These are phyloP conservation scores for Caretta caretta DNA, from an alignment of 2,113 vertebrate genomes.

Conservation along the genomic window DNA sequence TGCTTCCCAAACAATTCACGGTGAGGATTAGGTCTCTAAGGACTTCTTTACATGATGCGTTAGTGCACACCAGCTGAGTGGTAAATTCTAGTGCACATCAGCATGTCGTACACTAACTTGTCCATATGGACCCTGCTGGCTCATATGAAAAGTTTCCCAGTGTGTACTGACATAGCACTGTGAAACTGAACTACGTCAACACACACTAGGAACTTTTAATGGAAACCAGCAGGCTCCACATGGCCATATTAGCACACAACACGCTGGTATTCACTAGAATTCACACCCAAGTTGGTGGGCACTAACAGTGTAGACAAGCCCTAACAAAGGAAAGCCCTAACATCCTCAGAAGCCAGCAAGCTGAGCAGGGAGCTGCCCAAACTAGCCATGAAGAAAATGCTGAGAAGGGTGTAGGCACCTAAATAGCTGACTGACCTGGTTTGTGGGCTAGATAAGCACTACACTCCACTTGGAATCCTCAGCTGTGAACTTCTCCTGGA, in stretches of 20 bases:
- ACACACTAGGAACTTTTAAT: background rate
- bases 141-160: background rate
- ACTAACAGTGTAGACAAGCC: background rate
- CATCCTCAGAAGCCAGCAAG: background rate
- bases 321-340: background rate
- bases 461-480: background rate
- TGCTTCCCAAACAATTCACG: background rate
- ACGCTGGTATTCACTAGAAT: background rate
- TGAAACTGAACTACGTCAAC: background rate
- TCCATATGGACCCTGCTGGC: background rate
- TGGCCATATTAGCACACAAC: too few species aligned
- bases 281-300: background rate
- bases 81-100: background rate
- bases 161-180: background rate
- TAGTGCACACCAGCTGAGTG: background rate
- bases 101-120: background rate
- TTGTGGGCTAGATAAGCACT: background rate
- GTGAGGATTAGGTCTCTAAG: background rate
- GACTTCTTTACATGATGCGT: background rate
- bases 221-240: background rate
- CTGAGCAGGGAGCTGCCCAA: background rate
- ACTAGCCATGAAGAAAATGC: background rate
- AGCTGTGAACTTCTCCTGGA: background rate
- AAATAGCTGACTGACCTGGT: background rate
- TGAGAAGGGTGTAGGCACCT: background rate